phyloP scores from a whole-genome alignment of 1,140 invertebrate genomes.

The Calliphora vicina region DNA sequence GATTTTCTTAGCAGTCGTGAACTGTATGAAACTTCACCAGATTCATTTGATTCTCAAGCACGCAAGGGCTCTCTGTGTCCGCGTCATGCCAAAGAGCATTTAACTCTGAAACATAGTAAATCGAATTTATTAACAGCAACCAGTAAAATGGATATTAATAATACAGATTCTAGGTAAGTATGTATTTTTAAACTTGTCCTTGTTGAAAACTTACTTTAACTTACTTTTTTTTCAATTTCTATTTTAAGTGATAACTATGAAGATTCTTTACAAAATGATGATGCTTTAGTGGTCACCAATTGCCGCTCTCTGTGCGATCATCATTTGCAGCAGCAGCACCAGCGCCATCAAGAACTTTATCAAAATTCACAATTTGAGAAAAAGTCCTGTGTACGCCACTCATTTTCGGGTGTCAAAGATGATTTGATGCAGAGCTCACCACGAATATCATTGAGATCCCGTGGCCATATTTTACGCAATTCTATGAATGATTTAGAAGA shows the following conservation, averaged over 20 bases:
- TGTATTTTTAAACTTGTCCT: neutral
- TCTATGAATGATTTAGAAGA: conserved; percentile 62
- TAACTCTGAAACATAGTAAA: conserved; percentile 50
- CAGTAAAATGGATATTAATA: conserved; percentile 19
- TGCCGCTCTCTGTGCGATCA: conserved; percentile 43
- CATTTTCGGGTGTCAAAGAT: conserved; percentile 61
- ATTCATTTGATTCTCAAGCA: conserved; percentile 66
- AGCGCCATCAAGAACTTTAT: conserved; percentile 47
- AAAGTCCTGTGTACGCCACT: conserved; percentile 55
- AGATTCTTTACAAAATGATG: conserved; percentile 69
- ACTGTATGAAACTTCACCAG: conserved; percentile 71
- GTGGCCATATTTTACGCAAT: conserved; percentile 57
- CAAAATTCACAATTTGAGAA: conserved; percentile 61
- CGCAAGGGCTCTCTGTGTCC: conserved; percentile 47
- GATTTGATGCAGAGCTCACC: conserved; percentile 60
- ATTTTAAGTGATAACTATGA: conserved; percentile 69
- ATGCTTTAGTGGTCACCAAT: conserved; percentile 52
- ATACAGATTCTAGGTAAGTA: conserved; percentile 28
- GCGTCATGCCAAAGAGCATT: conserved; percentile 53
- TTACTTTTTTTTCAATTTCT: neutral
- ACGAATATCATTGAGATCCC: conserved; percentile 54
- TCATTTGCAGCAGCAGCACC: conserved; percentile 32
- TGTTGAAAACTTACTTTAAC: neutral
- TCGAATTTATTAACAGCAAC: neutral
- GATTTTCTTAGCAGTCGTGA: conserved; percentile 65